phyloP scores from a whole-genome alignment of 2,113 vertebrate species.

The Anoplopoma fimbria region DNA sequence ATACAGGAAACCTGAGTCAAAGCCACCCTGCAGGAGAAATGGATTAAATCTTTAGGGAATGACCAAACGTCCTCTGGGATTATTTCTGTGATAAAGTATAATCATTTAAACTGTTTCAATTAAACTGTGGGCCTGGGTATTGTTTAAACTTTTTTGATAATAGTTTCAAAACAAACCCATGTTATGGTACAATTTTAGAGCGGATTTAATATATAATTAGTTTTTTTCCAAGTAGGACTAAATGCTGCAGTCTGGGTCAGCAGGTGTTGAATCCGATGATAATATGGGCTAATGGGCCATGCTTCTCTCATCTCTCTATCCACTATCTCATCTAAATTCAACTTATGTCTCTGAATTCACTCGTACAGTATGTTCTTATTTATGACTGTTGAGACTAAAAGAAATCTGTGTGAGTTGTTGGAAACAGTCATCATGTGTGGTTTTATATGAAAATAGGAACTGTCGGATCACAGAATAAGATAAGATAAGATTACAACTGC shows the following conservation, averaged over 20 bases:
- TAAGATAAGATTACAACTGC: background rate
- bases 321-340: too few species aligned
- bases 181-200: background rate
- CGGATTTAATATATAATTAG: background rate
- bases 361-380: background rate
- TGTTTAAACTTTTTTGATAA: background rate
- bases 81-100: background rate
- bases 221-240: background rate
- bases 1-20: slow-evolving; percentile 92
- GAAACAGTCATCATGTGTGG: background rate
- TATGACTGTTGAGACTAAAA: too few species aligned
- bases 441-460: background rate
- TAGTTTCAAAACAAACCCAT: background rate
- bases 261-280: too few species aligned
- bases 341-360: too few species aligned
- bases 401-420: background rate
- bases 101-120: background rate
- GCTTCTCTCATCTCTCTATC: too few species aligned
- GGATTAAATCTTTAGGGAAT: background rate
- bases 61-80: background rate
- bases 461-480: background rate
- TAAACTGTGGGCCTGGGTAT: background rate
- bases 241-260: too few species aligned
- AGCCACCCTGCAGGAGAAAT: slow-evolving; percentile 85
- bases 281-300: too few species aligned